Evolutionary conservation across 1,140 invertebrate species (phyloP).

Genomic region (Hylaeus anthracinus): DNA sequence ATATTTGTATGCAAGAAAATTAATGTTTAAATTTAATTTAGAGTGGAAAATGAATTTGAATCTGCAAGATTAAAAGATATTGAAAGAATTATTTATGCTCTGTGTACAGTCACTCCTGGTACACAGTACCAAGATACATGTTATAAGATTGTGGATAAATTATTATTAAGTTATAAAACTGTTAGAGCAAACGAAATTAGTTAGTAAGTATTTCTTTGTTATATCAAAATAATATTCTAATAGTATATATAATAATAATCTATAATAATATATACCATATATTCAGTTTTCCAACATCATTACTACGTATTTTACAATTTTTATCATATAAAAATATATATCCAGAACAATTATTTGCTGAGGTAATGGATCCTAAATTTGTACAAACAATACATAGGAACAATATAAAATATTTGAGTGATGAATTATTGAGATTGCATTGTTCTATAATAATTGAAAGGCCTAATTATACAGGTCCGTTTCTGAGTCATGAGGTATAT

Average conservation of each 20-base stretch:
- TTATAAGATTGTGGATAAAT: slow-evolving; percentile 75
- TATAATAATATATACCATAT: slow-evolving; percentile 19
- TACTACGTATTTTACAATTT: slow-evolving; percentile 78
- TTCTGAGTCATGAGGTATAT: slow-evolving; percentile 72
- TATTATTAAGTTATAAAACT: slow-evolving; percentile 73
- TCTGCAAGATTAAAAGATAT: slow-evolving; percentile 83
- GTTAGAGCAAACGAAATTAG: slow-evolving; percentile 77
- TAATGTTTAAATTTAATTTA: slow-evolving; percentile 57
- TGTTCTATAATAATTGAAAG: slow-evolving; percentile 82
- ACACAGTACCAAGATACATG: slow-evolving; percentile 69
- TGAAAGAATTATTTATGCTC: slow-evolving; percentile 82
- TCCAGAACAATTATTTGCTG: slow-evolving; percentile 80
- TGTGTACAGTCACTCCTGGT: slow-evolving; percentile 54
- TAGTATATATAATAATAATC: slow-evolving; percentile 8
- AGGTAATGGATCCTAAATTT: slow-evolving; percentile 76
- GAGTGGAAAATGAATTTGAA: slow-evolving; percentile 64
- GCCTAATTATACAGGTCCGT: slow-evolving; percentile 81
- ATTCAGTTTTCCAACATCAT: slow-evolving; percentile 71
- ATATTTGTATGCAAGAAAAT: slow-evolving; percentile 13
- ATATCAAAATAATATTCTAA: not conserved
- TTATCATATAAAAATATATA: slow-evolving; percentile 77
- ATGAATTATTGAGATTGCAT: slow-evolving; percentile 82
- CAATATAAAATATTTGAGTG: slow-evolving; percentile 68
- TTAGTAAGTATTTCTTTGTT: slow-evolving; percentile 52
- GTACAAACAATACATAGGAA: slow-evolving; percentile 76